Conservation (phyloP, 2,888 invertebrate genomes). For the Drosophila kambysellisi region DNA sequence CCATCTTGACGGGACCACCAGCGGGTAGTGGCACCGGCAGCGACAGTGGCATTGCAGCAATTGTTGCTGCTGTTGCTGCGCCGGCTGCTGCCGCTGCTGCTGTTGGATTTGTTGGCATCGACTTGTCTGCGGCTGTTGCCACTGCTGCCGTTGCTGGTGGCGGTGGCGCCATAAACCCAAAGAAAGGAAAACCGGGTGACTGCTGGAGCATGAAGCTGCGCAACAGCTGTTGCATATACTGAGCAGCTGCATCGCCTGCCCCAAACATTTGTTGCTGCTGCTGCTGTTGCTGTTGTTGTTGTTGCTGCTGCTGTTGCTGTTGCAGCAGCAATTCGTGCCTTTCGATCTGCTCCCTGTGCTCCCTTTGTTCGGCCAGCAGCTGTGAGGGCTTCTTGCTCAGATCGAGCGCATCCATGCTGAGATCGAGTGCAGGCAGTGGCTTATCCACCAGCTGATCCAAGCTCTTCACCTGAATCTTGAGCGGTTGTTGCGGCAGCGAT, state of each 20-base stretch:
- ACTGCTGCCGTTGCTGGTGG: conserved; percentile 1
- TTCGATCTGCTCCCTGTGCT: conserved; percentile 13
- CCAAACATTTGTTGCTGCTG: conserved; percentile 88
- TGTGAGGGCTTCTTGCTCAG: conserved; percentile 90
- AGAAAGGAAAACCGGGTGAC: conserved; percentile 88
- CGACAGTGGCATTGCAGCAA: conserved; percentile 45
- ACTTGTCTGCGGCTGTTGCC: conserved; percentile 31
- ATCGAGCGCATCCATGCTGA: conserved; percentile 92
- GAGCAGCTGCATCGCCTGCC: conserved; percentile 64
- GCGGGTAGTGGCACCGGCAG: conserved; percentile 36
- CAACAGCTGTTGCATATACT: conserved; percentile 88
- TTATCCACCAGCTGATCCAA: conserved; percentile 87
- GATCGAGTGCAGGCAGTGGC: conserved; percentile 86
- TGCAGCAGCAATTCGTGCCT: conserved; percentile 40
- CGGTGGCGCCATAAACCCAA: conserved; percentile 63
- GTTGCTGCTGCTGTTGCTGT: conserved; percentile 86
- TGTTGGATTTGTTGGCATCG: conserved; percentile 7
- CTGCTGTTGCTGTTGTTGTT: conserved; percentile 84
- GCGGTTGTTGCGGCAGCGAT: conserved; percentile 85
- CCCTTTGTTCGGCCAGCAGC: conserved; percentile 29
- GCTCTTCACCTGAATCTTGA: conserved; percentile 88
- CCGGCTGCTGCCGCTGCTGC: conserved; percentile 1
- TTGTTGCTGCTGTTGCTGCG: conserved; percentile 41
- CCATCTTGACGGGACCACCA: conserved; percentile 90
- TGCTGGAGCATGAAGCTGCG: conserved; percentile 87